Base-by-base conservation (phyloP, 1,140 invertebrate genomes). In the Diorhabda carinulata region DNA sequence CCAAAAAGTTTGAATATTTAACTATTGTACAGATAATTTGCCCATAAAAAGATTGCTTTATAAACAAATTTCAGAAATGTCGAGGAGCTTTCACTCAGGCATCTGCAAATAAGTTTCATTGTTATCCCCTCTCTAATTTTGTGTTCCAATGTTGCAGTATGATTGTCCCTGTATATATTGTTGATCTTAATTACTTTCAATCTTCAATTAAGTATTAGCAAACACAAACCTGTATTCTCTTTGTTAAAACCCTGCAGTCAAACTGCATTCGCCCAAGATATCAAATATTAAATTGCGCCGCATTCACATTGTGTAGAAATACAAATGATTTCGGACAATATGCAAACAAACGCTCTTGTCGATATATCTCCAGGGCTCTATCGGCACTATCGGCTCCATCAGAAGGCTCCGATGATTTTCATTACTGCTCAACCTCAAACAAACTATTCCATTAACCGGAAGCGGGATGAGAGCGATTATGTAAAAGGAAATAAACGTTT, bases 201-300 rank as follows among this genome's bases (percentile, higher is more conserved):
- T 25, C 25, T 25, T 25, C 25, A 25, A 25, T 25, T 25, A 25
- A 25, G 25, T 25, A 25, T 25, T 25, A 25, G 25, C 25, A 25
- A 25, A 25, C 25, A 25, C 2, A 25, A 25, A 25, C 25, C 25
- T 25, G 25, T 25, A 25, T 25, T 25, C 25, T 25, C 25, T 25
- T 25, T 25, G 25, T 25, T 25, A 25, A 25, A 25, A 3, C 47
- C 47, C 47, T 52, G 6, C n/a, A 52, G 2, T n/a, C 47, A 52
- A 52, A 52, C 47, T 8, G 47, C 47, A 52, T 52, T 4, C n/a
- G n/a, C 47, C 3, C 4, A 52, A 52, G 47, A 52, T 52, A 52
- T 52, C 47, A 52, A 52, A 52, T 52, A 52, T 52, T 52, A 52
- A 52, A 52, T 52, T 52, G 47, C n/a, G 47, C 47, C 47, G 47